Base-by-base conservation (phyloP, 2,797 vertebrate genomes). In the Erpetoichthys calabaricus region DNA sequence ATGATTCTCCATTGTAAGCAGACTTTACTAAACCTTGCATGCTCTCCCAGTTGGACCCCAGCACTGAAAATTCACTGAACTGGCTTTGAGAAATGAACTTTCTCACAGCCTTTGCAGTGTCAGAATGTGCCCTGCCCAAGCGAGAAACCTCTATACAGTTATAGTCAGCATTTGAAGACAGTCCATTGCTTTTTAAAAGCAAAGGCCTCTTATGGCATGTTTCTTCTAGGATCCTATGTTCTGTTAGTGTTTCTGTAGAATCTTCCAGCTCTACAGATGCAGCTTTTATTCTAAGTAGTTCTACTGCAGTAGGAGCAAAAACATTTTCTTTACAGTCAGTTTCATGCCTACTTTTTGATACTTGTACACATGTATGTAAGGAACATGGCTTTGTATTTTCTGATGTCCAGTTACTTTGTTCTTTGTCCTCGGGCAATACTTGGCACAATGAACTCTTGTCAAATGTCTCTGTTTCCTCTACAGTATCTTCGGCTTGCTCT, bases 21-120 rank as follows among this genome's bases (percentile, higher is more conserved):
- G 90, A 94, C 58, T 88, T 86, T 58, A 90, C 87, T 72, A 94
- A 82, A 56, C 91, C 92, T 68, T 91, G 91, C 56, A 94, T 86
- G 70, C 83, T 86, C 67, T 92, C 93, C 93, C 93, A 97, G 62
- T 89, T 91, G 50, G 89, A 88, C 7, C 83, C 82, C 41, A 96
- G 73, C 65, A 95, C 77, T 45, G 89, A 87, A 64, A 94, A 84
- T 57, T 93, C 91, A 0, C 85, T 81, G 62, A 89, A 82, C 64
- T 89, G 90, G 73, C 89, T 91, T 73, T 91, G 90, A 60, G 86
- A 86, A 63, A 89, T 75, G 10, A 83, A 74, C 6, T 85, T 91
- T 9, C 72, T 81, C 10, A 79, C 76, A 42, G 71, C 67, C 68
- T 77, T 79, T 62, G 63, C 52, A 5, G 69, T 73, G 67, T 94